Percentiles rank a stretch among this genome's conserved stretches.
These are phyloP conservation scores for Rhamnusium bicolor DNA, from an alignment of 2,888 invertebrate genomes.

Conservation along the genomic window DNA sequence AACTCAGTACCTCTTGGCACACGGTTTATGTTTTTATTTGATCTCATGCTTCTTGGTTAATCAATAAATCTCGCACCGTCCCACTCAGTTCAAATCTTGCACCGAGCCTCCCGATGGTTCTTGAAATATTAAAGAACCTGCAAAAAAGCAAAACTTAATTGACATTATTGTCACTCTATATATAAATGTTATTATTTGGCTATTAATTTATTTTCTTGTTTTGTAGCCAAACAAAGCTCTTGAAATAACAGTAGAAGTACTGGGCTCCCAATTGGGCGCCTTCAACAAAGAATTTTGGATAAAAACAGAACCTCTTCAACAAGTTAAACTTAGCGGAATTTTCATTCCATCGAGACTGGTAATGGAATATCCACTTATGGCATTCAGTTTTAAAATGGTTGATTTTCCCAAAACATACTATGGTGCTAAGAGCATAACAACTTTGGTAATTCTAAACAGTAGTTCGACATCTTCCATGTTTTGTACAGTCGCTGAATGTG, in stretches of 20 bases:
- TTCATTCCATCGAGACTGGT: constrained; percentile 67
- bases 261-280: constrained; percentile 65
- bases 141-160: no score
- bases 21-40: no score
- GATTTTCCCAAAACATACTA: constrained; percentile 69
- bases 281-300: constrained; percentile 71
- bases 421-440: constrained; percentile 64
- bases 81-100: no score
- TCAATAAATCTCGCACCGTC: no score
- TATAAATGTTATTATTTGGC: no score
- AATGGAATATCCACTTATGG: constrained; percentile 66
- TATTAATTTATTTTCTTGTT: not conserved
- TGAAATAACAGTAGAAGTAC: constrained; percentile 65
- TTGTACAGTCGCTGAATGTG: constrained; percentile 66
- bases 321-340: constrained; percentile 60
- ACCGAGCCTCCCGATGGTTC: no score
- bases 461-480: constrained; percentile 69
- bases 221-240: constrained; percentile 47
- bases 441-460: constrained; percentile 68
- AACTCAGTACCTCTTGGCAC: no score
- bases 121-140: no score
- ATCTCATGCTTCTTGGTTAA: no score
- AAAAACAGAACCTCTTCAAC: constrained; percentile 64
- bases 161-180: no score
- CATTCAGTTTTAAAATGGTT: constrained; percentile 67